Conservation (phyloP, 2,113 vertebrate genomes). For the Xenus cinereus region DNA sequence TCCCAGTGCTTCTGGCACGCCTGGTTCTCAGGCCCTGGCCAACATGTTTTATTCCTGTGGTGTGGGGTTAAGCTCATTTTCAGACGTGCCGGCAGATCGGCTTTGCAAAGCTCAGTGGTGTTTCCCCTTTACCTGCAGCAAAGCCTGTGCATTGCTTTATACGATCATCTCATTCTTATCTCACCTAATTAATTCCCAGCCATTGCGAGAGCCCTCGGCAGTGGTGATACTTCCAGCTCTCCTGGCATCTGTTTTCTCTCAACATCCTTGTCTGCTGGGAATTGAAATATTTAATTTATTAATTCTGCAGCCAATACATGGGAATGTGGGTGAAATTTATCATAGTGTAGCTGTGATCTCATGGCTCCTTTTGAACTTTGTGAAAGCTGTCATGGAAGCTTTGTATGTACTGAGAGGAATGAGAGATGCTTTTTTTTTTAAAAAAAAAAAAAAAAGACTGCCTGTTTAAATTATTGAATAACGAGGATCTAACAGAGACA, state of each 20-base stretch:
- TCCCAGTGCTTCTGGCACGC: fast-evolving
- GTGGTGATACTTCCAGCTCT: neutral
- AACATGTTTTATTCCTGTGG: neutral
- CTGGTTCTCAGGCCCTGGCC: neutral
- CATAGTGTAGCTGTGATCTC: neutral
- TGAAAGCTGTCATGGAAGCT: neutral
- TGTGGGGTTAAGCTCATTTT: neutral
- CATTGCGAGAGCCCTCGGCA: neutral
- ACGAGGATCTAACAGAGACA: neutral
- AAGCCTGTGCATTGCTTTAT: neutral
- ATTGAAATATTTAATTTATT: constrained; percentile 19
- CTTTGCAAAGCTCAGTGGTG: neutral
- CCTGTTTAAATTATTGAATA: neutral
- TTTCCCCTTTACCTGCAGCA: neutral
- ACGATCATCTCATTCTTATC: neutral
- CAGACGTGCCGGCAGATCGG: neutral
- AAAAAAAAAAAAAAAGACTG: neutral
- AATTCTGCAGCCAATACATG: neutral
- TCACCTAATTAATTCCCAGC: constrained; percentile 17
- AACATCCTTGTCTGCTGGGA: neutral
- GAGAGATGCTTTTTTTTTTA: neutral
- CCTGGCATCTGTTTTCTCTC: constrained; percentile 40
- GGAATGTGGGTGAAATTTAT: neutral
- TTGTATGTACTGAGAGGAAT: neutral
- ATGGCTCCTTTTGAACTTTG: neutral